Evolutionary conservation across 2,113 vertebrate genomes (phyloP), one percentile per base, ranked within the genome.

Genomic region (Archilochus colubris): DNA sequence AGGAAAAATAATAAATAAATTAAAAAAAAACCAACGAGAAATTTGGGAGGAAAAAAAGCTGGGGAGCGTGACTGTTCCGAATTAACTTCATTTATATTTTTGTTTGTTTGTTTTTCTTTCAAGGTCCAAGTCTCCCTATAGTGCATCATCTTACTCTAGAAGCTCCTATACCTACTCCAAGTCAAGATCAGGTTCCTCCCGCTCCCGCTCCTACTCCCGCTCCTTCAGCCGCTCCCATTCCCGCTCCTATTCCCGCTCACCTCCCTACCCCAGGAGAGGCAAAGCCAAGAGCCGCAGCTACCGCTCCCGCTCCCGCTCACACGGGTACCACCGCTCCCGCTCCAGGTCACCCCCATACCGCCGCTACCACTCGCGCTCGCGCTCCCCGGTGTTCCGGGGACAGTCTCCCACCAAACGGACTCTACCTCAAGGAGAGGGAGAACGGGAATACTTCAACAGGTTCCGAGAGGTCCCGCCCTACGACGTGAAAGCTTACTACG

Each of bases 71-170:
- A 63, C 79, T 91, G 38, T 86, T 95, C 75, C 72, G 88, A 95
- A 82, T 96, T 97, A 97, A 95, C 85, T 95, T 90, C 93, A 17
- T 96, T 69, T 91, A 19, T 96, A 22, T 50, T 68, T 84, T 57
- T 86, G 86, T 31, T 48, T 95, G 58, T 89, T 96, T 59, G 44
- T 97, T 58, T 89, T 92, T 92, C 95, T 88, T 96, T 96, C 36
- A 97, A 99, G 99, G 96, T 99, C 99, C 67, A 99, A 99, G 97
- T 99, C 99, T 76, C 99, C 99, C 14, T 98, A 98, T 88, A 98
- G 98, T 58, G 98, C 97, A 86, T 99, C 99, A 3, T 98, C 98
- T 17, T 98, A 98, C 96, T 99, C 98, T 61, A 97, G 97, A 92
- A 99, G 99, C 78, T 98, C 98, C 0, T 98, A 98, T 18, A 99